phyloP scores from a whole-genome alignment of 1,140 invertebrate genomes.

The Portunus trituberculatus region DNA sequence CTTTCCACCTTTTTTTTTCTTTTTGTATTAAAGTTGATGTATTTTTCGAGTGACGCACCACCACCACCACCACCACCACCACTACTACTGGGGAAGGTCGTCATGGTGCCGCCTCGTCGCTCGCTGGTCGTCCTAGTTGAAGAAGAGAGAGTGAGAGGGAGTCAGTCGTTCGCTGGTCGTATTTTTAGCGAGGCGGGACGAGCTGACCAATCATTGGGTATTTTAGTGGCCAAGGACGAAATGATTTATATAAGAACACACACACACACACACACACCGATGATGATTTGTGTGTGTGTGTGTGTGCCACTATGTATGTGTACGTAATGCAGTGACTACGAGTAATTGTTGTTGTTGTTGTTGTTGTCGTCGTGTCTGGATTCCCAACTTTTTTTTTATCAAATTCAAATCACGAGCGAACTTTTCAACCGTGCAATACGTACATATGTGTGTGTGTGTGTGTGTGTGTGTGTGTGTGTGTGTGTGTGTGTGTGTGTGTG shows the following conservation, averaged over 20 bases:
- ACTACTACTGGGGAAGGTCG: background rate
- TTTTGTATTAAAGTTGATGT: slow-evolving; percentile 3
- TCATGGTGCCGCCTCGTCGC: background rate
- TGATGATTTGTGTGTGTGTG: no score
- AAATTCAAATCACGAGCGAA: no score
- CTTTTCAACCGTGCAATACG: no score
- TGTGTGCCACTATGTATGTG: no score
- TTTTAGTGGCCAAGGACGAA: slow-evolving; percentile 1
- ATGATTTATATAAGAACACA: background rate
- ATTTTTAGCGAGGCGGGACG: background rate
- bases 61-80: background rate
- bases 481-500: slow-evolving; percentile 20
- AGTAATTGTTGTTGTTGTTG: no score
- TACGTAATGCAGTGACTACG: no score
- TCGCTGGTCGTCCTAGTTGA: background rate
- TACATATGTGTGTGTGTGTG: background rate
- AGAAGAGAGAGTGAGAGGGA: background rate
- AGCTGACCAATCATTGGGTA: background rate
- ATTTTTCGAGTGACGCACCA: background rate
- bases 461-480: slow-evolving; percentile 18
- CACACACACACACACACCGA: no score
- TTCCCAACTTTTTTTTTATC: no score
- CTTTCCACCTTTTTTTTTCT: background rate
- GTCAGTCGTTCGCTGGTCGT: background rate
- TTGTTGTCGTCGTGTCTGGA: no score